Base-by-base conservation (phyloP, 2,888 invertebrate genomes). In the Parnassius orleans region DNA sequence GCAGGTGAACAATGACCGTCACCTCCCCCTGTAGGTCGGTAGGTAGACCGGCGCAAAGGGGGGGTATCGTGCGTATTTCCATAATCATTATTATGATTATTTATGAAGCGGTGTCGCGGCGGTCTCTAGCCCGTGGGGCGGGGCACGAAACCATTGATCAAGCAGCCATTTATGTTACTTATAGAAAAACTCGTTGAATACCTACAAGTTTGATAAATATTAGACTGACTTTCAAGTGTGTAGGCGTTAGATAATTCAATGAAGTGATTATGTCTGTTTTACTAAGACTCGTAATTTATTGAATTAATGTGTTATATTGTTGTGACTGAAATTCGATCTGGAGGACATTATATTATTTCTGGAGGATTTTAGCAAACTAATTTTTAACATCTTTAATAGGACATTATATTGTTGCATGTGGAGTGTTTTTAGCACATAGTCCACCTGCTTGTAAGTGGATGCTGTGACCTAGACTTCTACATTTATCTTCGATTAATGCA, bases 91-190 rank as follows among this genome's bases (percentile, higher is more conserved):
- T 14, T 48, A 48, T 9, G n/a, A 46, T 48, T 48, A 48, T 14
- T 48, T 14, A 48, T 48, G 14, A 9, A 48, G 14, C 10, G 48
- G 7, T 48, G 12, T 48, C 48, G 48, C 48, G 14, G 12, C 48
- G 14, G 48, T 48, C 48, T 14, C 48, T 7, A 14, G 48, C 48
- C 14, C 14, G 48, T 10, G n/a, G 48, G 14, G 48, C 48, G 14
- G n/a, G n/a, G 46, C 46, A n/a, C 46, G 14, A 12, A 0, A 14
- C 48, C 14, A 48, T 48, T n/a, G 14, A 48, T n/a, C 14, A 48
- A 48, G 48, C 48, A 15, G 48, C 48, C 48, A 48, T 48, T 48
- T 48, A 14, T 48, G 48, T 48, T 12, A 14, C n/a, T 48, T 48
- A 14, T 14, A 14, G n/a, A 48, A 14, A 48, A 48, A 48, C 15